Evolutionary conservation across 2,113 vertebrate genomes (phyloP).

Genomic region (Gnathochromis pfefferi): DNA sequence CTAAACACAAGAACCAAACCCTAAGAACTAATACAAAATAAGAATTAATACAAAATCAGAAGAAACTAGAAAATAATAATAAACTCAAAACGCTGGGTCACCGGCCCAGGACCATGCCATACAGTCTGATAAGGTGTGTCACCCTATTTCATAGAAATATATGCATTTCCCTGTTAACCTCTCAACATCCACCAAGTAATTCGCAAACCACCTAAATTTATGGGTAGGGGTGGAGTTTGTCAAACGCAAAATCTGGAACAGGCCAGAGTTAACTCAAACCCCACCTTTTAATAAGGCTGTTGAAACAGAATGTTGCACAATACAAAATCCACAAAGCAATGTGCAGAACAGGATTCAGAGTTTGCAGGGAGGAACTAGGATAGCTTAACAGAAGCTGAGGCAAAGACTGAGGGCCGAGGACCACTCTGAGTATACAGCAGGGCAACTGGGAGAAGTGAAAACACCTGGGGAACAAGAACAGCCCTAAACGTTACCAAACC

Average conservation of each 20-base stretch:
- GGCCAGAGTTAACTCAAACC: not conserved
- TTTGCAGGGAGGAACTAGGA: not conserved
- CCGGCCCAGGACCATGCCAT: too few relatives aligned
- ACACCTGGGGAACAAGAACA: not conserved
- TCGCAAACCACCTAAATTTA: not conserved
- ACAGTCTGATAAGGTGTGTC: not conserved
- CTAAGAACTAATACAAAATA: too few relatives aligned
- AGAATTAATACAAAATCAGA: too few relatives aligned
- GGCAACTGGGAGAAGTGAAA: not conserved
- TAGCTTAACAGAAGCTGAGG: not conserved
- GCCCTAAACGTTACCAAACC: not conserved
- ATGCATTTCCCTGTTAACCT: not conserved
- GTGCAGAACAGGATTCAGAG: not conserved
- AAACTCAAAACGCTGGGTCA: too few relatives aligned
- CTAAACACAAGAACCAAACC: too few relatives aligned
- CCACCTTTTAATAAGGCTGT: not conserved
- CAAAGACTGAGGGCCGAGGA: not conserved
- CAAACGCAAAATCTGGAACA: not conserved
- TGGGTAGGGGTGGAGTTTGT: not conserved
- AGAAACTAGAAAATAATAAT: too few relatives aligned
- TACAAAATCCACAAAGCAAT: not conserved
- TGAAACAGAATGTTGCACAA: not conserved
- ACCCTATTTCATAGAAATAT: not conserved
- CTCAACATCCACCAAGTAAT: not conserved
- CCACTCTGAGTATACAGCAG: not conserved